Percentiles rank a stretch among this genome's conserved stretches.
Conservation (phyloP, 2,797 vertebrate species). For the Lacerta viridis region DNA sequence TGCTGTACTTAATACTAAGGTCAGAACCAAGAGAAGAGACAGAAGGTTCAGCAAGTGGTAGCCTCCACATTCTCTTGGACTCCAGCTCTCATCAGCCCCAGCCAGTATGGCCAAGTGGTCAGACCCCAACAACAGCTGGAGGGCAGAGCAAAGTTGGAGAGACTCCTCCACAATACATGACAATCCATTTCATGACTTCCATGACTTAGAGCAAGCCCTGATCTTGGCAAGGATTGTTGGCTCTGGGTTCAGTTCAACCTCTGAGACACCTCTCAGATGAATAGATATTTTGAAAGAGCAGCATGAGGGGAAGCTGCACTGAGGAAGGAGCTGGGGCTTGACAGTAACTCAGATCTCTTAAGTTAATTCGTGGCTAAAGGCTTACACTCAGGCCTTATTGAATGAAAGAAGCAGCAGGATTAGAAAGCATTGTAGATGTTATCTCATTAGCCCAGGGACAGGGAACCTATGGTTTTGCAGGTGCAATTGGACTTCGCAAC, state of each 20-base stretch:
- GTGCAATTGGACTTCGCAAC: too few relatives aligned
- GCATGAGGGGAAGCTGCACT: neutral
- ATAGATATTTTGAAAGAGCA: neutral
- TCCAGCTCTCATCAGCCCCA: too few relatives aligned
- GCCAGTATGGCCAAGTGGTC: too few relatives aligned
- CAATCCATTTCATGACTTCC: neutral
- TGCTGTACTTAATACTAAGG: constrained; percentile 45
- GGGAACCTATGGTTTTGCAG: too few relatives aligned
- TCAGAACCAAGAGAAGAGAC: constrained; percentile 7
- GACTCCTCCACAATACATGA: neutral
- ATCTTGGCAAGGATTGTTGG: neutral
- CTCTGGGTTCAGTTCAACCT: neutral
- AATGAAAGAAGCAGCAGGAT: neutral
- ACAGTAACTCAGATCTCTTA: neutral
- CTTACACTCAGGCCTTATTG: neutral
- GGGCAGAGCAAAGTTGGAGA: too few relatives aligned
- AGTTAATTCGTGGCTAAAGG: neutral
- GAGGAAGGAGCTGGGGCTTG: neutral
- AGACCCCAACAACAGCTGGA: too few relatives aligned
- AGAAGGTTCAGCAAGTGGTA: constrained; percentile 18
- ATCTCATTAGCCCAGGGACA: neutral
- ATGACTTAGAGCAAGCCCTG: neutral
- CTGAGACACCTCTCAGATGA: neutral
- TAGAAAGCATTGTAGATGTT: neutral
- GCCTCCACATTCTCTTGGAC: neutral